These are phyloP conservation scores for Rhinoraja longicauda DNA, from an alignment of 2,797 vertebrate species.

Conservation along the genomic window DNA sequence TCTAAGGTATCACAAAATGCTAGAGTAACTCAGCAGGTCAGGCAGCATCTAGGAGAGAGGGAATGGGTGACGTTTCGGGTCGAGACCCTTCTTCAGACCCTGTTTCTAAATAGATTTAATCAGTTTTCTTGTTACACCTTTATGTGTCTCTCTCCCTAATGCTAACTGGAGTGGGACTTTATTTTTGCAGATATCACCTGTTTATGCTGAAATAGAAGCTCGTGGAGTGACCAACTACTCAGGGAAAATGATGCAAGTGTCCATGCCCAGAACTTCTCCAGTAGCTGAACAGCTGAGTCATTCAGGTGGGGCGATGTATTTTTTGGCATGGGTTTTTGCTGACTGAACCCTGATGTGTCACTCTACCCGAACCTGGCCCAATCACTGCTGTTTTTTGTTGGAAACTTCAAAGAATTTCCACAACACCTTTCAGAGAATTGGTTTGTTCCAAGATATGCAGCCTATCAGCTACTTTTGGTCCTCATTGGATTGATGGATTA, in stretches of 20 bases:
- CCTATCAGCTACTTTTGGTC: no score
- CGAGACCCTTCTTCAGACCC: no score
- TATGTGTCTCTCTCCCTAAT: background rate
- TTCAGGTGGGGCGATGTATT: constrained; percentile 58
- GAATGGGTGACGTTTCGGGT: no score
- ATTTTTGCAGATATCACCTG: constrained; percentile 77
- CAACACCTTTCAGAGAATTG: no score
- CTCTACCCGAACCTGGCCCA: background rate
- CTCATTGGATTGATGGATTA: background rate
- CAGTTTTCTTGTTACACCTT: background rate
- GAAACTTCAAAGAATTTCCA: background rate
- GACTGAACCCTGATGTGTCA: background rate
- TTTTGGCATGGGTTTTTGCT: constrained; percentile 42
- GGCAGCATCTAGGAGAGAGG: no score
- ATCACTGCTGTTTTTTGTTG: background rate
- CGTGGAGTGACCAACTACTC: constrained; percentile 66
- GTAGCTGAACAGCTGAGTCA: constrained; percentile 59
- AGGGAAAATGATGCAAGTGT: constrained; percentile 61
- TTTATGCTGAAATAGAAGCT: constrained; percentile 85
- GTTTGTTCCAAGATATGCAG: no score
- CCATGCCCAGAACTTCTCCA: constrained; percentile 58
- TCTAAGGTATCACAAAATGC: no score
- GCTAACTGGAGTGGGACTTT: constrained; percentile 11
- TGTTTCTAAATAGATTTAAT: background rate
- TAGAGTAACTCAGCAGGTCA: no score